Evolutionary conservation across 1,140 invertebrate species (phyloP), one percentile per base, ranked within the genome.

Genomic region (Drosophila funebris): DNA sequence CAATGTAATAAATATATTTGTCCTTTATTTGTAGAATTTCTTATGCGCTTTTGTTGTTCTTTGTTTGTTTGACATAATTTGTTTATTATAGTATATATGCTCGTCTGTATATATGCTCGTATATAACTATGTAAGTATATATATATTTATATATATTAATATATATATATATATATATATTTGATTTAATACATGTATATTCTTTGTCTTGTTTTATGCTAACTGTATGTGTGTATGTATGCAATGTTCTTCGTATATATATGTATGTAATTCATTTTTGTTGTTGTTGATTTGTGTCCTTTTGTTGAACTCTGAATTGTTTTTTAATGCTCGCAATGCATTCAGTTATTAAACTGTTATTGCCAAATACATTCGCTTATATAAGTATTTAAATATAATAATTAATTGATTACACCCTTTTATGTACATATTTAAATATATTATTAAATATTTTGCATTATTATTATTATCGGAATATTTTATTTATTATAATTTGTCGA

Each of bases 1-100:
- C 73, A 76, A 74, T 87, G 76, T 87, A 87, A 78, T 87, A 87
- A 87, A 87, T 87, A 87, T 87, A 87, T 87, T 87, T 87, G 78
- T 82, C 82, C 82, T 87, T 87, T 87, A 85, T 85, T 85, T 85
- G 81, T 85, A 85, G 81, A 79, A 74, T 85, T 85, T 63, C 24
- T 68, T 73, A 68, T 73, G 63, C 54, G 48, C 22, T 7, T 18
- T 56, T 71, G 44, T 37, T n/a, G 11, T 57, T 37, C 3, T 58
- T 64, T 53, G 11, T 37, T 13, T 24, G 43, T 44, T 20, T 62
- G 29, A 60, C 37, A 39, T 61, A 60, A 46, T 54, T 64, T 62
- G 20, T 13, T 71, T 70, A 74, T 64, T 73, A 57, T 70, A 54
- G 33, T 68, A 64, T 48, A 63, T 54, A n/a, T n/a, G n/a, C n/a